These are phyloP conservation scores for Lepus townsendii DNA, from an alignment of 2,797 vertebrate genomes.

Conservation along the genomic window DNA sequence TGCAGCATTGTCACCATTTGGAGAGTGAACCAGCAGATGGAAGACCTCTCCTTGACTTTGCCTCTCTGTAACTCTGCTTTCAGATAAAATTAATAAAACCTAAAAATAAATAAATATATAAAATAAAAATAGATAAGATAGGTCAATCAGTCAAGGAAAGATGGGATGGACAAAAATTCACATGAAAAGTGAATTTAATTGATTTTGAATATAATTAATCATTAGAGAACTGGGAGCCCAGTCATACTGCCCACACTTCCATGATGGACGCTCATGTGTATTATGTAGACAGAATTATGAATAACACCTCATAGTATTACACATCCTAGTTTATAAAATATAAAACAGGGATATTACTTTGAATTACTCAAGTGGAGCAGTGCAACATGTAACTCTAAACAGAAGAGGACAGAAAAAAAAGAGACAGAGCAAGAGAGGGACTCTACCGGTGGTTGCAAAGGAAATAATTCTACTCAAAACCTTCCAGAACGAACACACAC, in stretches of 20 bases:
- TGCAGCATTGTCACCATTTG: too few relatives aligned
- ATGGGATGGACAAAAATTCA: neutral
- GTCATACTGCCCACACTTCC: neutral
- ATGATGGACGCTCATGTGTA: neutral
- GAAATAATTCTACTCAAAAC: neutral
- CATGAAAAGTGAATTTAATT: neutral
- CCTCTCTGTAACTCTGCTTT: too few relatives aligned
- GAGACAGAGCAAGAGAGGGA: neutral
- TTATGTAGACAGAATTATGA: neutral
- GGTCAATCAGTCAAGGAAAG: too few relatives aligned
- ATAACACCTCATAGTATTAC: neutral
- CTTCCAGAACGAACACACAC: neutral
- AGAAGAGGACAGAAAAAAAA: neutral
- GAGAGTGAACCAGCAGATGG: too few relatives aligned
- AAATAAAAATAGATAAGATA: too few relatives aligned
- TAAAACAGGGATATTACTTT: too few relatives aligned
- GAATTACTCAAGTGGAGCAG: too few relatives aligned
- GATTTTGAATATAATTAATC: neutral
- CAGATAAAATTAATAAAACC: too few relatives aligned
- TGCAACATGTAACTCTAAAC: too few relatives aligned
- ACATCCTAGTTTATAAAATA: neutral
- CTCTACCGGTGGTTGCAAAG: neutral
- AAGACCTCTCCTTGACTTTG: too few relatives aligned
- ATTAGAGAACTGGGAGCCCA: neutral
- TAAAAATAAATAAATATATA: too few relatives aligned